Evolutionary conservation across 1,140 invertebrate genomes (phyloP).

Genomic region (Neodiprion virginianus): DNA sequence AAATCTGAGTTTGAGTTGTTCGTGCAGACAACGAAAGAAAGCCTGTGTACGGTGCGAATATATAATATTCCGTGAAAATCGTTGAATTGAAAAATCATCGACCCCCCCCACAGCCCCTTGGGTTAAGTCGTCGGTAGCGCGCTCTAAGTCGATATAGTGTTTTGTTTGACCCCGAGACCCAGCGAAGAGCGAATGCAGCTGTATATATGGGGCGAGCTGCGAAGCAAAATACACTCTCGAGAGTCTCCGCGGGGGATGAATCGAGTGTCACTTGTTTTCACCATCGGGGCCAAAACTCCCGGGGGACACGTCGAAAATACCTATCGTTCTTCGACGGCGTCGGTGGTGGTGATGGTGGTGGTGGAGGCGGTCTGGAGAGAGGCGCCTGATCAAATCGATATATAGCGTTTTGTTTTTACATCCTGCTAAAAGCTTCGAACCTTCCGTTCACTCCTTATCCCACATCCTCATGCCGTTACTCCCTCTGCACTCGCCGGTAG

Average conservation of each 20-base stretch:
- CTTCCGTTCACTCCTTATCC: constrained; percentile 2
- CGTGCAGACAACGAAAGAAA: too few species aligned
- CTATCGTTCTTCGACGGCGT: background rate
- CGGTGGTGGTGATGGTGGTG: constrained; percentile 20
- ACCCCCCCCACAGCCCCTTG: background rate
- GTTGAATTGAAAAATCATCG: background rate
- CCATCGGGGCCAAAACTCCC: constrained; percentile 28
- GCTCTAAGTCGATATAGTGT: constrained; percentile 8
- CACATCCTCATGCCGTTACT: background rate
- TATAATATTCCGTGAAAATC: too few species aligned
- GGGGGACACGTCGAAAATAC: constrained; percentile 18
- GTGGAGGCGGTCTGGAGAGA: constrained; percentile 5
- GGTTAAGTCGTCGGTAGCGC: background rate
- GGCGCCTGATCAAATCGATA: constrained; percentile 48
- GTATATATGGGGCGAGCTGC: constrained; percentile 25
- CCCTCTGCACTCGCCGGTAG: constrained; percentile 22
- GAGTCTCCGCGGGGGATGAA: constrained; percentile 38
- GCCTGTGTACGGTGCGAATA: too few species aligned
- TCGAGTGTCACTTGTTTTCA: constrained; percentile 55
- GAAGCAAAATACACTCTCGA: constrained; percentile 43
- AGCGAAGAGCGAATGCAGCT: constrained; percentile 16
- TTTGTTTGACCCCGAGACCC: constrained; percentile 10
- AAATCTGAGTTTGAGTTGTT: too few species aligned
- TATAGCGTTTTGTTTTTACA: constrained; percentile 42
- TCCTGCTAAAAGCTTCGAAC: constrained; percentile 35